Evolutionary conservation across 2,888 invertebrate species (phyloP), one percentile per base, ranked within the genome.

Genomic region (Zygogramma bicolorata): DNA sequence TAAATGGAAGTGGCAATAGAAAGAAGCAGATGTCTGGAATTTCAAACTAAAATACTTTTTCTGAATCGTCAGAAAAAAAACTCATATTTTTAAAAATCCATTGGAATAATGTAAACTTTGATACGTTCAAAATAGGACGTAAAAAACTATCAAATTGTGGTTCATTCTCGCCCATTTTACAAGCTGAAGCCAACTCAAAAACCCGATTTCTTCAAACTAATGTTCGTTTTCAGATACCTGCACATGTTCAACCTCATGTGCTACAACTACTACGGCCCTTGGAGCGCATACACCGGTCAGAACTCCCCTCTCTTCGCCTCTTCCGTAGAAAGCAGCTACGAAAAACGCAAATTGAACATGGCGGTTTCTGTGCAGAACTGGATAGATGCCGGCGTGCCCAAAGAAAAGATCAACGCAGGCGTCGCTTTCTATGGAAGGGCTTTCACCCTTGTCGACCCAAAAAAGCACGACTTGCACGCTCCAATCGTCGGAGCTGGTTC

Each of bases 361-460:
- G 84, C 89, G 65, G 86, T 84, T 46, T 84, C 88, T 1, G 84
- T 90, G 1, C 80, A 85, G 29, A 88, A 88, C 71, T 91, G 90
- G 90, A 75, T 90, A 7, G 83, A 85, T 0, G 87, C 88, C 68
- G 92, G 91, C 6, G 90, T 89, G 0, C 86, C 89, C 0, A 85
- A 89, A 0, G 86, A 90, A 1, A 94, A 95, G 82, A 78, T 95
- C 0, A 85, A 91, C 0, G 75, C 94, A 0, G 95, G 95, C 0
- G 85, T 94, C 38, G 92, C 93, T 0, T 88, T 91, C 15, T 95
- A 93, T 75, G 95, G 94, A 0, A 89, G 91, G 60, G 88, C 91
- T 0, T 95, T 92, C 77, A 90, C 89, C 0, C 84, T 95, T n/a
- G 81, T 85, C 0, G 81, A 89, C 74, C 78, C 86, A 3, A 81